Evolutionary conservation across 2,797 vertebrate genomes (phyloP), one percentile per base, ranked within the genome.

Genomic region (Xenopus petersii): DNA sequence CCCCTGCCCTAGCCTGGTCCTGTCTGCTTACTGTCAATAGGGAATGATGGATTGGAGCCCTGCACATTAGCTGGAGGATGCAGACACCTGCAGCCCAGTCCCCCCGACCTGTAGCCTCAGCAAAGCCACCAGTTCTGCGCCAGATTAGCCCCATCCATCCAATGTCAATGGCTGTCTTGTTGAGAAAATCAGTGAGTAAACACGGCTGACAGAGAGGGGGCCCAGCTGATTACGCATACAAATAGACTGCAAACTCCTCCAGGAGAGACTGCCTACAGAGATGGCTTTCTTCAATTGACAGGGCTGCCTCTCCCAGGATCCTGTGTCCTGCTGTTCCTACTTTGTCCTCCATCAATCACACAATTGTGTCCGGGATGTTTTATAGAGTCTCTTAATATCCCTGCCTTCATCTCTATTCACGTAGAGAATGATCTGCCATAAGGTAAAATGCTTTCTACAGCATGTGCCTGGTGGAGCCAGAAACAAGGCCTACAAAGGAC

Each of bases 131-230:
- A 93, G 93, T 95, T 91, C 92, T 95, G 92, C 93, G 92, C 90
- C 93, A 93, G 94, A 98, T 97, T 96, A 96, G 94, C 94, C 94
- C 92, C 95, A 98, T 97, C 95, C 95, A 97, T 98, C 95, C 94
- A 93, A 92, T 96, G 95, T 97, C 96, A 98, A 93, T 96, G 95
- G 94, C 95, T 97, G 95, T 98, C 96, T 97, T 96, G 95, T 97
- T 94, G 94, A 95, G 94, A 97, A 96, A 96, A 97, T 97, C 95
- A 95, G 94, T 97, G 93, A 96, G 95, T 97, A 98, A 98, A 98
- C 95, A 98, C 85, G 92, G 93, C 91, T 95, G 95, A 96, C 94
- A 95, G 94, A 93, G 93, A 93, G 91, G 91, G 91, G 91, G 89
- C 92, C 93, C 92, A 86, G 90, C 94, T 95, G 94, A 97, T 95